Conservation (phyloP, 2,113 vertebrate species). For the Osmerus eperlanus region DNA sequence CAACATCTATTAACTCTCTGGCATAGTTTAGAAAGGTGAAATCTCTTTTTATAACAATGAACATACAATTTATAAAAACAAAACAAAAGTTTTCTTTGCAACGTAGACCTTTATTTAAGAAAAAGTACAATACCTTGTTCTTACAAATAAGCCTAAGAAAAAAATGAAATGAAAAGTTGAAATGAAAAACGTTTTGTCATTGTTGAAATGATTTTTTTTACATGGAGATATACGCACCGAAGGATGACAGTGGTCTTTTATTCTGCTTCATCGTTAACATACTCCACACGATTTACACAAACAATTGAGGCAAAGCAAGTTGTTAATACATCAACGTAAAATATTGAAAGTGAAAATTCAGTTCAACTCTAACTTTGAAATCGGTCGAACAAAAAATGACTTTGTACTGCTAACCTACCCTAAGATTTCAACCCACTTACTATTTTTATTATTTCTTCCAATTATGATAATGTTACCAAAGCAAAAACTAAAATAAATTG, state of each 20-base stretch:
- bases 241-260: slow-evolving; percentile 26
- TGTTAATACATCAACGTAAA: slow-evolving; percentile 45
- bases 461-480: slow-evolving; percentile 11
- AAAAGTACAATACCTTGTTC: slow-evolving; percentile 50
- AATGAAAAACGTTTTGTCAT: slow-evolving; percentile 25
- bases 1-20: too few relatives aligned
- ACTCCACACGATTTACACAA: slow-evolving; percentile 31
- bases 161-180: slow-evolving; percentile 29
- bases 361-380: slow-evolving; percentile 28
- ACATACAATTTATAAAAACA: neutral
- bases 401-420: slow-evolving; percentile 8
- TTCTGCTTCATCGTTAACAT: slow-evolving; percentile 14
- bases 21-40: neutral
- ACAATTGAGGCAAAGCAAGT: slow-evolving; percentile 40
- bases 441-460: neutral
- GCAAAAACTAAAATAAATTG: slow-evolving; percentile 8
- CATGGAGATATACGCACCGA: slow-evolving; percentile 20
- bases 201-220: slow-evolving; percentile 23
- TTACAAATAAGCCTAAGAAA: slow-evolving; percentile 55
- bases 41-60: neutral
- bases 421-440: slow-evolving; percentile 1
- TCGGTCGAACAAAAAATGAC: slow-evolving; percentile 17
- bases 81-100: slow-evolving; percentile 22
- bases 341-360: slow-evolving; percentile 28
- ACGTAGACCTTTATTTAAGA: slow-evolving; percentile 55